Conservation (phyloP, 2,888 invertebrate species). For the Hybos culiciformis region DNA sequence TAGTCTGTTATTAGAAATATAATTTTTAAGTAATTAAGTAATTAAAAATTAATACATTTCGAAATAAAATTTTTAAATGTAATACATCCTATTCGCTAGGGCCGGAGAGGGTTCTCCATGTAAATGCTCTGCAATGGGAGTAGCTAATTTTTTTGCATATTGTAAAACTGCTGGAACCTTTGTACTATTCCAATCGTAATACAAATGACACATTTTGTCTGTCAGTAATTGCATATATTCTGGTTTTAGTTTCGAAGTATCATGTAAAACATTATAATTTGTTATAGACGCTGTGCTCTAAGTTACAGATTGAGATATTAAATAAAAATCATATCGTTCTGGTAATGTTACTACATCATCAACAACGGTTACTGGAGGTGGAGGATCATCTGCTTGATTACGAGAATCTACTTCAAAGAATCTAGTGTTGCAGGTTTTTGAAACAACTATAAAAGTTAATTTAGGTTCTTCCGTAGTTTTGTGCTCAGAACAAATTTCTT, state of each 20-base stretch:
- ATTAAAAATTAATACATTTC: no score
- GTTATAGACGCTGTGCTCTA: conserved; percentile 89
- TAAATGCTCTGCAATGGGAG: conserved; percentile 67
- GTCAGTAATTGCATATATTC: conserved; percentile 72
- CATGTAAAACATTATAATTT: conserved; percentile 72
- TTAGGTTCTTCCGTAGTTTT: conserved; percentile 30
- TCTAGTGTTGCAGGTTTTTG: conserved; percentile 73
- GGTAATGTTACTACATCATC: conserved; percentile 76
- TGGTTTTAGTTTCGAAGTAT: conserved; percentile 51
- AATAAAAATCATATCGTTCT: conserved; percentile 74
- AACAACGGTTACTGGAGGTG: conserved; percentile 75
- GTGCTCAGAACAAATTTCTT: conserved; percentile 39
- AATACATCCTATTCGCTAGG: no score
- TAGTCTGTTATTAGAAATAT: no score
- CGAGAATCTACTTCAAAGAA: conserved; percentile 41
- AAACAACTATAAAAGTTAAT: conserved; percentile 71
- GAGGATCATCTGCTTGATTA: conserved; percentile 87
- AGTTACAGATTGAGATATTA: conserved; percentile 73
- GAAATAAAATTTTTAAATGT: no score
- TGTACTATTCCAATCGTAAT: conserved; percentile 82
- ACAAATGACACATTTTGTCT: conserved; percentile 79
- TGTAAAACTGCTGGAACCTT: conserved; percentile 90
- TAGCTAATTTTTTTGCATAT: conserved; percentile 88
- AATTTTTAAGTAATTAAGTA: no score
- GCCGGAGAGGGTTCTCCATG: no score